phyloP scores from a whole-genome alignment of 2,797 vertebrate genomes.

The Anguilla anguilla region DNA sequence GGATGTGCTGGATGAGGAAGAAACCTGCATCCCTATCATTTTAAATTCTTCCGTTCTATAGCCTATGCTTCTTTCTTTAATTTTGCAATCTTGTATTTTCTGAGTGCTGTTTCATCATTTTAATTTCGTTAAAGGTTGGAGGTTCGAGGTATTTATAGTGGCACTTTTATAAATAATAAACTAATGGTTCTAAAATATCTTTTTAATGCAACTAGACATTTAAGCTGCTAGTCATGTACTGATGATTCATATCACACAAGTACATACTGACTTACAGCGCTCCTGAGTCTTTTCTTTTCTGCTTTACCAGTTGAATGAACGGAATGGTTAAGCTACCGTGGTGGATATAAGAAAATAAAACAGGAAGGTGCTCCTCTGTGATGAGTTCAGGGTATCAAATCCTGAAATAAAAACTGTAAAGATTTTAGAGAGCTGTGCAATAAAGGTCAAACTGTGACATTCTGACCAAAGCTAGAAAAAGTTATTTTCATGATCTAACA shows the following conservation, averaged over 20 bases:
- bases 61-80: not conserved
- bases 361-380: not conserved
- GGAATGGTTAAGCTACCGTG: not conserved
- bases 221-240: not conserved
- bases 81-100: not conserved
- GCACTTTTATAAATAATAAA: not conserved
- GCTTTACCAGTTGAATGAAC: not conserved
- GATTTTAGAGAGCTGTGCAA: not conserved
- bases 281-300: not conserved
- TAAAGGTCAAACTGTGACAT: conserved; percentile 1
- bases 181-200: not conserved
- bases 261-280: not conserved
- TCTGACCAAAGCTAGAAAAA: not conserved
- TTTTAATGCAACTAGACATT: not conserved
- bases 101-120: not conserved
- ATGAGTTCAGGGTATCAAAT: not conserved
- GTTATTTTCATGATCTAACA: not conserved
- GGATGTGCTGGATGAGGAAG: not conserved
- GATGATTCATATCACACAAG: not conserved
- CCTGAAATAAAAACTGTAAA: not conserved
- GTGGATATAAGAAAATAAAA: not conserved
- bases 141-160: not conserved
- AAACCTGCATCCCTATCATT: not conserved
- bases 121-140: not conserved
- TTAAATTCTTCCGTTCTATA: not conserved